phyloP scores from a whole-genome alignment of 2,797 vertebrate species.

The Sebastes diaconus region DNA sequence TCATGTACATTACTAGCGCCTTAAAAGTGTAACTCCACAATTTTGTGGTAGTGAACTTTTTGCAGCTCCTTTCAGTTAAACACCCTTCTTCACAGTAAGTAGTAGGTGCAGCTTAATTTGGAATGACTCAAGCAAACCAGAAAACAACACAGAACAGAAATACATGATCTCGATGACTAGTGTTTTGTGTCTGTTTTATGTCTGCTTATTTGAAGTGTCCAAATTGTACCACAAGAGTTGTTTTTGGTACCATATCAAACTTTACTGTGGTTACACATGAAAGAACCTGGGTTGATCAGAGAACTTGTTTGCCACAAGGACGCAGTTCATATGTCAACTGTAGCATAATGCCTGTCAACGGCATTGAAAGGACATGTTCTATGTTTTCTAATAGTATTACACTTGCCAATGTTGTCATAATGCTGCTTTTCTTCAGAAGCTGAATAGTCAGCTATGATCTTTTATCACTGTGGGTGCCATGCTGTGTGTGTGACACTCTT shows the following conservation, averaged over 20 bases:
- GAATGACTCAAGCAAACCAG: background rate
- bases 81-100: background rate
- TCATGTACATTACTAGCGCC: background rate
- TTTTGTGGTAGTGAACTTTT: background rate
- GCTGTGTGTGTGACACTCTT: conserved; percentile 69
- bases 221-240: conserved; percentile 12
- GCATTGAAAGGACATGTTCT: conserved; percentile 37
- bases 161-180: background rate
- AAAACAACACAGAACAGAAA: conserved; percentile 24
- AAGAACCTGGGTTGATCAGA: conserved; percentile 19
- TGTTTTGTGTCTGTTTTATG: background rate
- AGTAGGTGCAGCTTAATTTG: conserved; percentile 4
- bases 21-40: background rate
- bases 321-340: background rate
- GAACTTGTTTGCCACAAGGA: background rate
- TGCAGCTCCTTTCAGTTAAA: background rate
- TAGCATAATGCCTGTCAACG: background rate
- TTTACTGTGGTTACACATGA: background rate
- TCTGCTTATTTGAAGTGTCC: conserved; percentile 16
- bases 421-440: conserved; percentile 47
- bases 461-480: conserved; percentile 56
- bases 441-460: conserved; percentile 60
- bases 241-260: conserved; percentile 26
- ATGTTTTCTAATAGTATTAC: conserved; percentile 36
- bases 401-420: conserved; percentile 44